Evolutionary conservation across 2,113 vertebrate genomes (phyloP), one percentile per base, ranked within the genome.

Genomic region (Scomber scombrus): DNA sequence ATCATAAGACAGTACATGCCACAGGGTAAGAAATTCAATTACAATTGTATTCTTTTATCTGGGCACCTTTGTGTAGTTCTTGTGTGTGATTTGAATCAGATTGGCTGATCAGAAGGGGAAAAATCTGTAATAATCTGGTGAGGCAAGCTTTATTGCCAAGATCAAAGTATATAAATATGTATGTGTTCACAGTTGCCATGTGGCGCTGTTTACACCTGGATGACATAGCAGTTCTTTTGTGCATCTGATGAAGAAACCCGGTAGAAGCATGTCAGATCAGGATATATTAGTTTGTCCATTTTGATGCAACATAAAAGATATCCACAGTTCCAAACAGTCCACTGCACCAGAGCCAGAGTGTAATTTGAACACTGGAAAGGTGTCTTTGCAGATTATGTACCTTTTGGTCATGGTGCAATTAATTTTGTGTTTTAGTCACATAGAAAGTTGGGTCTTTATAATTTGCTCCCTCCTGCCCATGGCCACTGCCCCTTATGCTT

Each of bases 391-490:
- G 69, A 75, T 49, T 21, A 18, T 51, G 19, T 56, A 40, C 55
- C 52, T 26, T 85, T 85, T 82, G 23, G 76, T 75, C 62, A 46
- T 7, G 10, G 34, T 70, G 72, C 80, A 87, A 78, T 91, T 90
- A 80, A 45, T 62, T 77, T 67, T 73, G 26, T 72, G 71, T 89
- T 87, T 87, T 64, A 61, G 61, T 54, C 58, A 19, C 49, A 63
- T 13, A 62, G 54, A 54, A 75, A 29, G 62, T 64, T 54, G 46
- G 43, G 14, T 60, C 21, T 82, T 21, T 77, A 34, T 49, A 81
- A 60, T 9, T 11, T 45, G 14, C 26, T 63, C 12, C 50, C 43
- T 79, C 18, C 52, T 62, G 69, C 55, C 23, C 34, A 31, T 76
- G 71, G 56, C 57, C 56, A 43, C 31, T 45, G 46, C 55, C 34